Evolutionary conservation across 1,140 invertebrate genomes (phyloP), one percentile per base, ranked within the genome.

Genomic region (Sarcophaga peregrina): DNA sequence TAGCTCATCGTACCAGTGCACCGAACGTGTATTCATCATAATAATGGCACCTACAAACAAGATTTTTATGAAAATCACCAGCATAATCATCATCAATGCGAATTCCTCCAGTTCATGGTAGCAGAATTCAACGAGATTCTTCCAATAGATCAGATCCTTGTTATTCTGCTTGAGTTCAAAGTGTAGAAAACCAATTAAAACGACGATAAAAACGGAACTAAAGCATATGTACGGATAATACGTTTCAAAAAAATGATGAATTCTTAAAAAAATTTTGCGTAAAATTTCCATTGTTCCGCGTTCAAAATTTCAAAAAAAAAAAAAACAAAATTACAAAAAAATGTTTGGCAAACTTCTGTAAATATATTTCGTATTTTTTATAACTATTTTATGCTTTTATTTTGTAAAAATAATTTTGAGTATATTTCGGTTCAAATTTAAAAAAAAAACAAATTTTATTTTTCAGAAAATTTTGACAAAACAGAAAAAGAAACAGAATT

Each of bases 121-220:
- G 73, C 85, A 85, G n/a, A 81, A 17, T 78, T 88, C 85, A 1
- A 83, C 62, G 7, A 86, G 11, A 5, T 82, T 81, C 73, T 87
- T 88, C 88, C 88, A 90, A 75, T 87, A 86, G 58, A 90, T 83
- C 11, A 90, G 81, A 81, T 90, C 88, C 37, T 82, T 85, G 20
- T 86, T 84, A 52, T 88, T 84, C 25, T 87, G 83, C 62, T 84
- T 84, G 80, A 85, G 86, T 50, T 90, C 87, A 20, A 88, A 89
- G 80, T 90, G 88, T 58, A 90, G 46, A 37, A 87, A 90, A 48
- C 86, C 87, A 0, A 85, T 87, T 0, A 87, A 0, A 11, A 88
- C 47, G 0, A 85, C 81, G 8, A 84, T 84, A 50, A 85, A 7
- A 9, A 87, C 83, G 68, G 85, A 85, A 45, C 83, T 82, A 11